Percentiles rank a stretch among this genome's conserved stretches.
These are phyloP conservation scores for Cyanoramphus novaezelandiae DNA, from an alignment of 2,113 vertebrate species.

Conservation along the genomic window DNA sequence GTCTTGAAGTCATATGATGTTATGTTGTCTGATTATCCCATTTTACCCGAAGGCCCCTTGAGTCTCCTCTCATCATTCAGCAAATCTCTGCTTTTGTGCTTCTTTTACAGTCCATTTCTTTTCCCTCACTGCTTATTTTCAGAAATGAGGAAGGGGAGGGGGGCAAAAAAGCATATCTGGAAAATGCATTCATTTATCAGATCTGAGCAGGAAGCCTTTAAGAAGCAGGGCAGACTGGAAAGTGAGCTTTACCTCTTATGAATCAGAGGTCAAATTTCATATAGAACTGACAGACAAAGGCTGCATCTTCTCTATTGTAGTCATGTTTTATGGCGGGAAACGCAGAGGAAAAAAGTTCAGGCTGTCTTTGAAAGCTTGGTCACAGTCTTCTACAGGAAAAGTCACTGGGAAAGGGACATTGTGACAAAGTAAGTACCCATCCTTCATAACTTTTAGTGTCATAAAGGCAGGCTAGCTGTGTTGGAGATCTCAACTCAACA, in stretches of 20 bases:
- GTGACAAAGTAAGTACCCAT: not conserved
- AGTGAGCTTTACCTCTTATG: not conserved
- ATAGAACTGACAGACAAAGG: not conserved
- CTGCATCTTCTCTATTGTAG: not conserved
- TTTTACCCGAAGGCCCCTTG: not conserved
- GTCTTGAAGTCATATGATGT: not conserved
- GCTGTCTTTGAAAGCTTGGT: not conserved
- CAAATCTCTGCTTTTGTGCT: not conserved
- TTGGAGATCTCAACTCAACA: not conserved
- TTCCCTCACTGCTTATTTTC: not conserved
- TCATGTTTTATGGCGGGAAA: not conserved
- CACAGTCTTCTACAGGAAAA: not conserved
- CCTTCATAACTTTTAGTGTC: not conserved
- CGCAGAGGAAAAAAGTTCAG: not conserved
- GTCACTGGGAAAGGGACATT: not conserved
- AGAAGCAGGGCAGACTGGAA: not conserved
- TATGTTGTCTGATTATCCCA: not conserved
- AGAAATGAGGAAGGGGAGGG: not conserved
- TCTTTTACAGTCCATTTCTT: not conserved
- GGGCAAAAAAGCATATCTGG: not conserved
- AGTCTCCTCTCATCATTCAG: not conserved
- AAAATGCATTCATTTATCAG: slow-evolving; percentile 10
- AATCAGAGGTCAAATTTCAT: not conserved
- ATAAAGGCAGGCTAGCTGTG: not conserved
- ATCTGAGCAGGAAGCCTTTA: not conserved